Evolutionary conservation across 2,797 vertebrate genomes (phyloP).

Genomic region (Setipinna tenuifilis): DNA sequence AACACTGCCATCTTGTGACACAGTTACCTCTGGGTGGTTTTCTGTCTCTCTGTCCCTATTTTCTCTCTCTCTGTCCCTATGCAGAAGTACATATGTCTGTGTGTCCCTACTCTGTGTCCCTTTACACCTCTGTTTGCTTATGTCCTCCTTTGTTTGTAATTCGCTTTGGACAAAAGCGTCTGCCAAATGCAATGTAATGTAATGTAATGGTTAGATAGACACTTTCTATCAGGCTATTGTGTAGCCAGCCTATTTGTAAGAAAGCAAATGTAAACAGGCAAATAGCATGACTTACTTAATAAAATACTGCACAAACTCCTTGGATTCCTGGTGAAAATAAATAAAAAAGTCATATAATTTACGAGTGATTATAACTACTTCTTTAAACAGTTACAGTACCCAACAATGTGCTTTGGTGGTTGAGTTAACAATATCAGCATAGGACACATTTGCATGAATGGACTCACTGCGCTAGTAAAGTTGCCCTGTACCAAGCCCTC

Average conservation of each 20-base stretch:
- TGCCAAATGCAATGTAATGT: too few species aligned
- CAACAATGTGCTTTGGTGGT: too few species aligned
- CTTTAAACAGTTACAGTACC: neutral
- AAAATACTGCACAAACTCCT: conserved; percentile 87
- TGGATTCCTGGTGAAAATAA: conserved; percentile 79
- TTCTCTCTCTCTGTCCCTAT: too few species aligned
- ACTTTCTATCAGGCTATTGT: neutral
- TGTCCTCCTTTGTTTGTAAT: too few species aligned
- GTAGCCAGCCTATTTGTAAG: neutral
- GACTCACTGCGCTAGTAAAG: conserved; percentile 85
- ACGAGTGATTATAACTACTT: too few species aligned
- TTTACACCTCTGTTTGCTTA: too few species aligned
- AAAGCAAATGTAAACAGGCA: neutral
- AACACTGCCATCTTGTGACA: neutral
- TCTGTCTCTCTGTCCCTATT: too few species aligned
- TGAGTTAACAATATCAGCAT: neutral
- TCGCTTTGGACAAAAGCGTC: too few species aligned
- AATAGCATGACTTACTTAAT: conserved; percentile 81
- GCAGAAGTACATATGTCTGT: too few species aligned
- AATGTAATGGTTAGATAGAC: neutral
- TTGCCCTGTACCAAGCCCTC: conserved; percentile 94
- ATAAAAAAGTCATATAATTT: neutral
- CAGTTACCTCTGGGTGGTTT: too few species aligned
- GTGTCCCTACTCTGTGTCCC: too few species aligned
- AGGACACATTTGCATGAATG: neutral